Evolutionary conservation across 1,140 invertebrate genomes (phyloP), one percentile per base, ranked within the genome.

Genomic region (Diuraphis noxia): DNA sequence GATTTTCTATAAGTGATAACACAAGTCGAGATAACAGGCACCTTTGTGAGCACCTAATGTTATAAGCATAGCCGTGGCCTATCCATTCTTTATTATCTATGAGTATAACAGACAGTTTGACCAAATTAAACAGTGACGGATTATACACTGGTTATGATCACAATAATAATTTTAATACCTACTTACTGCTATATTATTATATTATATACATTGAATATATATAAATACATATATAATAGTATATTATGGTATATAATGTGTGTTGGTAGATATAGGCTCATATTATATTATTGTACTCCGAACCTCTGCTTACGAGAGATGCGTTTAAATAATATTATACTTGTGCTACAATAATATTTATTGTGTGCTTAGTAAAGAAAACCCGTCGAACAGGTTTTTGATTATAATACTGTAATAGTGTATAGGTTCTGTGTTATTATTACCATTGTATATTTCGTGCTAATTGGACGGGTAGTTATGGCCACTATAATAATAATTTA

Each of bases 351-450:
- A 72, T 72, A 72, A 72, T 85, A 86, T 49, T 23, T 49, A 36
- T 21, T 84, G 40, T 86, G n/a, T n/a, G 36, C 21, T 38, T 25
- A 52, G 40, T 72, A 81, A 72, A 2, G 40, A 43, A 79, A 91
- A 91, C 89, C 77, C 30, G 89, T 82, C 89, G 5, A 43, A 91
- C 89, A 43, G 77, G 89, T 91, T 79, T 91, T 36, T n/a, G 56
- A n/a, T n/a, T n/a, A 34, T 72, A n/a, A 72, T 72, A n/a, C 13
- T 72, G 4, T 63, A 81, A 90, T 90, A 43, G 41, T 63, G 25
- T 91, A 36, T 30, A 30, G 8, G 36, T 38, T 46, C 34, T 19
- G 77, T 82, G 4, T 79, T 46, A 46, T 81, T 91, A 81, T 63
- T 38, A 79, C 9, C 38, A 79, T 79, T 79, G 21, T 63, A 56